Evolutionary conservation across 2,888 invertebrate genomes (phyloP).

Genomic region (Oscheius sp.): DNA sequence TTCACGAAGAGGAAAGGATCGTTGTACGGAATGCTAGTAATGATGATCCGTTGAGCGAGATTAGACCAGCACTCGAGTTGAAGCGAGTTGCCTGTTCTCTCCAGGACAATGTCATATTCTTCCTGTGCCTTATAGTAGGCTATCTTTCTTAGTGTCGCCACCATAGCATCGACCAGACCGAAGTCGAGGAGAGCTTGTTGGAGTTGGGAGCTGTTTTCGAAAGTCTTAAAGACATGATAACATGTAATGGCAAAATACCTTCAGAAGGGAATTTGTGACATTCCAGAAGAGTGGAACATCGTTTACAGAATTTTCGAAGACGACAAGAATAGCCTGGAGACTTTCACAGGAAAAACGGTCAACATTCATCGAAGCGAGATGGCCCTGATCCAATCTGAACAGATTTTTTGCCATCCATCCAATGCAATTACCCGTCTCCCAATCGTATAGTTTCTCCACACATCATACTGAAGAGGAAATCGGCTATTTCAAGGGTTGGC

Average conservation of each 20-base stretch:
- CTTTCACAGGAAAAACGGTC: slow-evolving; percentile 57
- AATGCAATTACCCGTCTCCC: slow-evolving; percentile 50
- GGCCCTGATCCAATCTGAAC: slow-evolving; percentile 52
- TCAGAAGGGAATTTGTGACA: slow-evolving; percentile 60
- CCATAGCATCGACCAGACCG: slow-evolving; percentile 59
- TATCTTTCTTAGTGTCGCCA: slow-evolving; percentile 42
- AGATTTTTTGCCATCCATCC: neutral
- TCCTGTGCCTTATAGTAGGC: slow-evolving; percentile 30
- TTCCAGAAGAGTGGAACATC: slow-evolving; percentile 62
- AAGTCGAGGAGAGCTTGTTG: slow-evolving; percentile 62
- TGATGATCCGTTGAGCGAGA: slow-evolving; percentile 52
- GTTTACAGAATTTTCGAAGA: slow-evolving; percentile 55
- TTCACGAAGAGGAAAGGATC: slow-evolving; percentile 35
- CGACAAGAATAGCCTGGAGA: slow-evolving; percentile 49
- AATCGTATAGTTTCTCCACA: slow-evolving; percentile 63
- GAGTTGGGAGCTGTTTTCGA: slow-evolving; percentile 60
- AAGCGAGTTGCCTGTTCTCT: slow-evolving; percentile 36
- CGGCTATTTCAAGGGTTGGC: slow-evolving; percentile 50
- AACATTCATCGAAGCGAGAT: slow-evolving; percentile 52
- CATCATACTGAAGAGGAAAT: slow-evolving; percentile 63
- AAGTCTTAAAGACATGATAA: slow-evolving; percentile 46
- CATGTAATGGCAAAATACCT: slow-evolving; percentile 34
- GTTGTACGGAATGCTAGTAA: slow-evolving; percentile 46
- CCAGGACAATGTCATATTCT: slow-evolving; percentile 31
- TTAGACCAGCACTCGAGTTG: slow-evolving; percentile 58